Percentiles rank a stretch among this genome's conserved stretches.
phyloP scores from a whole-genome alignment of 2,888 invertebrate genomes.

The Exocentrus adspersus region DNA sequence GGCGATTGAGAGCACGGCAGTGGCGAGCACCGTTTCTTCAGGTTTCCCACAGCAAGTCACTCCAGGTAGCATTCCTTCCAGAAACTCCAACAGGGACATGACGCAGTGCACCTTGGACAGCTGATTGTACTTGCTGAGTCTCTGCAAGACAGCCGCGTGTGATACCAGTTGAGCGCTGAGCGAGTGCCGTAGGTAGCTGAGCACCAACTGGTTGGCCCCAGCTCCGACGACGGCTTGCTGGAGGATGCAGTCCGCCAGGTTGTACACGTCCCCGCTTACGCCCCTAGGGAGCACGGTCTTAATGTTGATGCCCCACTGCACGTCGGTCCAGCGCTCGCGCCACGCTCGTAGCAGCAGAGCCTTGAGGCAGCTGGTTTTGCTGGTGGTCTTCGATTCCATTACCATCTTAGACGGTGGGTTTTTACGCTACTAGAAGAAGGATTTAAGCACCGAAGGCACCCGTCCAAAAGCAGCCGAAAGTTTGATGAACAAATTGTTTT shows the following conservation, averaged over 20 bases:
- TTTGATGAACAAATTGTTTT: no score
- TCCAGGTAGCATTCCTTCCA: constrained; percentile 74
- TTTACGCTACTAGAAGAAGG: no score
- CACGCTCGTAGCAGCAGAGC: constrained; percentile 86
- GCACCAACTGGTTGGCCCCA: constrained; percentile 88
- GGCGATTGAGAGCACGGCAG: constrained; percentile 82
- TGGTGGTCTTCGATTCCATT: constrained; percentile 85
- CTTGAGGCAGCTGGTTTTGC: constrained; percentile 84
- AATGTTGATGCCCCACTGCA: constrained; percentile 96
- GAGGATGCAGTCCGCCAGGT: constrained; percentile 90
- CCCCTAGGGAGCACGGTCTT: constrained; percentile 85
- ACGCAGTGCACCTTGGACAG: constrained; percentile 86
- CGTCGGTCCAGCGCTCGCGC: constrained; percentile 95
- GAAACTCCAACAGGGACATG: constrained; percentile 83
- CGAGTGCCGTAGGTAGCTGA: constrained; percentile 93
- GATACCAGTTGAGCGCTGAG: constrained; percentile 91
- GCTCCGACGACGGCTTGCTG: constrained; percentile 95
- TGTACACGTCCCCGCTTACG: constrained; percentile 94
- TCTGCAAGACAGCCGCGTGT: constrained; percentile 87
- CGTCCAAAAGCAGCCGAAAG: no score
- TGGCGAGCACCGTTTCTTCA: constrained; percentile 87
- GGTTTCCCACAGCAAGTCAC: constrained; percentile 81
- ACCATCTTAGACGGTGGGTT: constrained; percentile 41
- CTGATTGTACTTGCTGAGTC: constrained; percentile 89
- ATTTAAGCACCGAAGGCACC: no score